A percentile compares a stretch with the other conserved stretches of the same genome.
Evolutionary conservation across 2,113 vertebrate genomes (phyloP).

Genomic region (Hippocampus zosterae): DNA sequence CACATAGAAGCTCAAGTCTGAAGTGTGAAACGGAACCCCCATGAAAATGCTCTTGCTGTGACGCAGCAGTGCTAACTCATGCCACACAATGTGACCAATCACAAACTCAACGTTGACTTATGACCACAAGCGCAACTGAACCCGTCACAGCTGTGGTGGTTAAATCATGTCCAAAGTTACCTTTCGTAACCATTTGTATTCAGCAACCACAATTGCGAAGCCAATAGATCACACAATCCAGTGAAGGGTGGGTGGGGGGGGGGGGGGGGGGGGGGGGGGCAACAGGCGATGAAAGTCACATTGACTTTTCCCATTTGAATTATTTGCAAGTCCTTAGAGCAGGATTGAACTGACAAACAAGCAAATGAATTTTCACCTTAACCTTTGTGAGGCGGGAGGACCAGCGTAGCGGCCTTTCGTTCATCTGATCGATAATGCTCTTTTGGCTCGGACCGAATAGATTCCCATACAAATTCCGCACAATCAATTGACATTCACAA

Average conservation of each 20-base stretch:
- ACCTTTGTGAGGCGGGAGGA: constrained; percentile 50
- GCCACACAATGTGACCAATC: no score
- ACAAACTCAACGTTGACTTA: no score
- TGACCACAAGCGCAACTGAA: not conserved
- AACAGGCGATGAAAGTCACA: constrained; percentile 61
- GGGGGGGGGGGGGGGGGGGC: not conserved
- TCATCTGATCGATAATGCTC: constrained; percentile 64
- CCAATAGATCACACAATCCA: constrained; percentile 33
- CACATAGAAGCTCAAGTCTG: no score
- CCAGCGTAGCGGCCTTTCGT: constrained; percentile 45
- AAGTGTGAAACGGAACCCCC: no score
- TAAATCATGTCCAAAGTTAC: not conserved
- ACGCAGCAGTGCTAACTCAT: no score
- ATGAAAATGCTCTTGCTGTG: no score
- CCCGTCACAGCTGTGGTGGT: not conserved
- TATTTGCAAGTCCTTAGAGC: constrained; percentile 59
- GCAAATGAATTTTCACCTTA: constrained; percentile 73
- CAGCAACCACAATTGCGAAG: constrained; percentile 9
- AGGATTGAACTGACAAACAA: constrained; percentile 61
- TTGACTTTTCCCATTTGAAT: constrained; percentile 62
- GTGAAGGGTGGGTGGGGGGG: constrained; percentile 22
- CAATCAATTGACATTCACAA: constrained; percentile 53
- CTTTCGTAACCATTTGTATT: constrained; percentile 36
- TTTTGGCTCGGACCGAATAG: constrained; percentile 47
- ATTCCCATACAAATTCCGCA: constrained; percentile 68